Base-by-base conservation (phyloP, 2,113 vertebrate species). In the Xiphias gladius region DNA sequence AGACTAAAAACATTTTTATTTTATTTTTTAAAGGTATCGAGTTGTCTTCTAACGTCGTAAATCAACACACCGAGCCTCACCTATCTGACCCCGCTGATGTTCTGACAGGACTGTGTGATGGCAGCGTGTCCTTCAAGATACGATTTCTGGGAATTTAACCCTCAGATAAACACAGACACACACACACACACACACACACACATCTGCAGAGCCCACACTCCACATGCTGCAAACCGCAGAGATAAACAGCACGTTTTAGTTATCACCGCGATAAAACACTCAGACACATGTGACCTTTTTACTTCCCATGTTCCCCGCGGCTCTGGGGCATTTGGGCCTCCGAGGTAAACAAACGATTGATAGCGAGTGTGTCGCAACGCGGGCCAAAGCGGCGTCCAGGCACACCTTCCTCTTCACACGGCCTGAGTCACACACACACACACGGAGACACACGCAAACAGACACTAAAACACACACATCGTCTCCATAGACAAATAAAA, bases 301-400 rank as follows among this genome's bases (percentile, higher is more conserved):
- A 22, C 43, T 64, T 73, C 62, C 59, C 50, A 35, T 79, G 22
- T 1, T 46, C 52, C 35, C n/a, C n/a, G 50, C 1, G 20, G 24
- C 39, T 39, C 50, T 37, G 39, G 52, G 46, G 19, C 35, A 64
- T 35, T 63, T 46, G 35, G n/a, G 28, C 37, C 48, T 26, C 22
- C 74, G 63, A 83, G 17, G 30, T 43, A 54, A 67, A 87, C 80
- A 59, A 85, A 78, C 83, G 58, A 84, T 75, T 71, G 41, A 85
- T 52, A 62, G 63, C 0, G n/a, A 54, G 30, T 35, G 50, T 73
- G 63, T 89, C 72, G 69, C 58, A 84, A 78, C 70, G 72, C 32
- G 3, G 11, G 22, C 43, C 72, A 39, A 80, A 35, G 76, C 26
- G 8, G 17, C 4, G 1, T 20, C 3, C 41, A 41, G 41, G 65